phyloP scores from a whole-genome alignment of 2,888 invertebrate species.

The Brachylomia viminalis region DNA sequence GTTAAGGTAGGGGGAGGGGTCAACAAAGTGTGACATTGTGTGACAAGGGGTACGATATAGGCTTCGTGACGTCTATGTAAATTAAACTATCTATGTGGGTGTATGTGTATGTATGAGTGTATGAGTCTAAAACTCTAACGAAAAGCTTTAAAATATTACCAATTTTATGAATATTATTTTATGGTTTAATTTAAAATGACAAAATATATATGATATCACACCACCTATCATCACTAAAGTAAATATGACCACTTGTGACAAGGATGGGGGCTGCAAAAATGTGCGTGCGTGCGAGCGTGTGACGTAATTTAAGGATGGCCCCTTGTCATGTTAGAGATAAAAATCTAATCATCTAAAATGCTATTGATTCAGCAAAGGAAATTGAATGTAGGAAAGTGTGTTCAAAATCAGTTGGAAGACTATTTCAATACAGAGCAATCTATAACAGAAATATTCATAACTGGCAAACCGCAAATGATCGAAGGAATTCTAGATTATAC shows the following conservation, averaged over 20 bases:
- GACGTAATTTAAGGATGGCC: too few relatives aligned
- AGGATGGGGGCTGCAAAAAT: too few relatives aligned
- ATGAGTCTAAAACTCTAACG: too few relatives aligned
- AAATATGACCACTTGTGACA: background rate
- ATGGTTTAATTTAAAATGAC: background rate
- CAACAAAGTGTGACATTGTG: background rate
- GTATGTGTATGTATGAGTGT: too few relatives aligned
- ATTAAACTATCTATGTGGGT: too few relatives aligned
- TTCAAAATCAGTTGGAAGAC: background rate
- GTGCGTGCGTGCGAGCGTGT: too few relatives aligned
- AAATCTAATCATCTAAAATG: background rate
- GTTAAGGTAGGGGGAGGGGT: background rate
- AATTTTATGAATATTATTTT: too few relatives aligned
- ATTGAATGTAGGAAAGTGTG: background rate
- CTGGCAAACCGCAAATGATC: background rate
- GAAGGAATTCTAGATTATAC: background rate
- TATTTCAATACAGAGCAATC: conserved; percentile 10
- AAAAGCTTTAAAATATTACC: background rate
- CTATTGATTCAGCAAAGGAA: conserved; percentile 16
- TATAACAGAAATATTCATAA: conserved; percentile 16
- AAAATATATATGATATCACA: background rate
- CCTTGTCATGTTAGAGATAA: too few relatives aligned
- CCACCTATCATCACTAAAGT: background rate
- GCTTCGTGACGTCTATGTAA: background rate
- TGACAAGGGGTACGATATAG: background rate